Percentiles rank a stretch among this genome's conserved stretches.
These are phyloP conservation scores for Drosophila meridionalis DNA, from an alignment of 2,888 invertebrate species.

Conservation along the genomic window DNA sequence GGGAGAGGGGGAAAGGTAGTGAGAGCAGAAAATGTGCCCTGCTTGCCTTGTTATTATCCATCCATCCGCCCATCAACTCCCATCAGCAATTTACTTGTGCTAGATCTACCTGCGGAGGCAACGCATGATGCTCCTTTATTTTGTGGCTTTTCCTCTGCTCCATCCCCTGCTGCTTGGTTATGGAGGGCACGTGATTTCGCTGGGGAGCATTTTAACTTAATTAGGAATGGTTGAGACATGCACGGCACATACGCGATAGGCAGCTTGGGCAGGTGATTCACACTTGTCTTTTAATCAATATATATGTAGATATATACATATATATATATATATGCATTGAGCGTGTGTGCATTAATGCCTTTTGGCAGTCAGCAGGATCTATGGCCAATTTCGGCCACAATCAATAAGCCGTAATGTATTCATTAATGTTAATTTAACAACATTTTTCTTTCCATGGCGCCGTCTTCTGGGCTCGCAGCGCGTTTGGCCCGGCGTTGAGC, in stretches of 20 bases:
- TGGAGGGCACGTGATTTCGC: constrained; percentile 74
- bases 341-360: constrained; percentile 22
- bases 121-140: constrained; percentile 45
- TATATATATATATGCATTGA: constrained; percentile 31
- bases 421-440: constrained; percentile 67
- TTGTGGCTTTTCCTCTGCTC: constrained; percentile 34
- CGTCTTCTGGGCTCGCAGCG: constrained; percentile 33
- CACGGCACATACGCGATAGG: constrained; percentile 10
- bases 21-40: constrained; percentile 29
- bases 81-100: constrained; percentile 31
- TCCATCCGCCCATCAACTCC: constrained; percentile 1
- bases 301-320: constrained; percentile 47
- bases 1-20: constrained; percentile 1
- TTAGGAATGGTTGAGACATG: constrained; percentile 68
- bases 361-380: constrained; percentile 46
- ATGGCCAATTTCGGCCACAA: constrained; percentile 58
- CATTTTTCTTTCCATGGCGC: constrained; percentile 26
- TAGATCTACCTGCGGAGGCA: constrained; percentile 22
- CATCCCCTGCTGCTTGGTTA: constrained; percentile 46
- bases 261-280: constrained; percentile 22
- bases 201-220: constrained; percentile 79
- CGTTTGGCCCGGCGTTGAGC: constrained; percentile 35
- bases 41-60: constrained; percentile 19
- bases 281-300: constrained; percentile 37
- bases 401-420: constrained; percentile 63